These are phyloP conservation scores for Microlaimidae sp. DNA, from an alignment of 2,888 invertebrate genomes.

Conservation along the genomic window DNA sequence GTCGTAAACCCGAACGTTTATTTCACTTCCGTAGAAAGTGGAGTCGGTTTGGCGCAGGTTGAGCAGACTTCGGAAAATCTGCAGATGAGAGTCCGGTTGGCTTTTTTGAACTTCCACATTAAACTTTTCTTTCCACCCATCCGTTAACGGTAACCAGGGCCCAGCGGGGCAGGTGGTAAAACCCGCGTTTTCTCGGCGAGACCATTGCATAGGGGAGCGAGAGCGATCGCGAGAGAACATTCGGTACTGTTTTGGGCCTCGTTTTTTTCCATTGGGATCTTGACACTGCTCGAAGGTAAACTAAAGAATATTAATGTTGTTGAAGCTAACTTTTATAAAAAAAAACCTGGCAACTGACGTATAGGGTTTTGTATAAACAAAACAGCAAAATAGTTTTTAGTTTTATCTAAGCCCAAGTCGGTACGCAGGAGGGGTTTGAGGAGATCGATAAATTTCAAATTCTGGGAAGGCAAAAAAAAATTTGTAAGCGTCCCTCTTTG, in stretches of 20 bases:
- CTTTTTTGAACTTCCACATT: neutral
- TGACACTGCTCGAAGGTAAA: neutral
- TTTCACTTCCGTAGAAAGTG: too few species aligned
- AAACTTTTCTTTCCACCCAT: too few species aligned
- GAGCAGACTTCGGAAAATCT: neutral
- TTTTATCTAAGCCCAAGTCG: too few species aligned
- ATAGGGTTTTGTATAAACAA: too few species aligned
- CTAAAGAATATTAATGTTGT: neutral
- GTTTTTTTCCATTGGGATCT: slow-evolving; percentile 17
- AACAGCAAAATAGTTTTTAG: too few species aligned
- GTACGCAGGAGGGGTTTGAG: too few species aligned
- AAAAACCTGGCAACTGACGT: too few species aligned
- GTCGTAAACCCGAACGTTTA: too few species aligned
- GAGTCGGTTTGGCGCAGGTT: neutral
- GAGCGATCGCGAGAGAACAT: slow-evolving; percentile 28
- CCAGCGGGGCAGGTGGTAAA: slow-evolving; percentile 24
- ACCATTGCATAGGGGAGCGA: slow-evolving; percentile 38
- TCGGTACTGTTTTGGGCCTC: slow-evolving; percentile 19
- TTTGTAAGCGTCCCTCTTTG: too few species aligned
- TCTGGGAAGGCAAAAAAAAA: too few species aligned
- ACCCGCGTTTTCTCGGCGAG: slow-evolving; percentile 24
- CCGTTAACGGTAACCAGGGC: slow-evolving; percentile 33
- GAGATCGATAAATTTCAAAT: too few species aligned
- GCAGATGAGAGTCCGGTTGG: neutral
- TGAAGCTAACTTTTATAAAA: too few species aligned